A percentile compares a stretch with the other conserved stretches of the same genome.
phyloP scores from a whole-genome alignment of 2,888 invertebrate species.

The Spatulosminthurus flaviceps region DNA sequence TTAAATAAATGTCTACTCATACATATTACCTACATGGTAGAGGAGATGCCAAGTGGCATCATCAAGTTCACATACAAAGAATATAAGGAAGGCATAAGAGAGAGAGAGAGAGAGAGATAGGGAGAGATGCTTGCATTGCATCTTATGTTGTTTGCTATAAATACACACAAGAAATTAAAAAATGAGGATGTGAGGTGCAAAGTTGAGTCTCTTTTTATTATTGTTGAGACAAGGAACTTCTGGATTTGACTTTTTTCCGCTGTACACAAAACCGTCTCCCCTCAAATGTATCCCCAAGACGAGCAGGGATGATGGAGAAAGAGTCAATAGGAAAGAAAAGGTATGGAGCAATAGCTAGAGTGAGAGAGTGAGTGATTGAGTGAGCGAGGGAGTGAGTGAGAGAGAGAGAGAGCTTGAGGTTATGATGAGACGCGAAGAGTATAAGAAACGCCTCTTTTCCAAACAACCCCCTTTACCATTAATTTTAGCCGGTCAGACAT shows the following conservation, averaged over 20 bases:
- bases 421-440: not conserved
- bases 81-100: too few relatives aligned
- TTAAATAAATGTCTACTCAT: too few relatives aligned
- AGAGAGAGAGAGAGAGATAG: too few relatives aligned
- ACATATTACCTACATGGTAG: too few relatives aligned
- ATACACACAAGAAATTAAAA: too few relatives aligned
- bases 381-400: too few relatives aligned
- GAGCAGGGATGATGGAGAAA: not conserved
- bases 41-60: too few relatives aligned
- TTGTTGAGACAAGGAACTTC: not conserved
- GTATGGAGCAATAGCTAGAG: not conserved
- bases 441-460: constrained; percentile 33
- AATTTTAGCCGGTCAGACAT: constrained; percentile 61
- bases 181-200: too few relatives aligned
- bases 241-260: not conserved
- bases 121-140: too few relatives aligned
- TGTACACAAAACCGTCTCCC: not conserved
- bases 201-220: not conserved
- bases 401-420: not conserved
- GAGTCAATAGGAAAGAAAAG: not conserved
- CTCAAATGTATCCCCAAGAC: not conserved
- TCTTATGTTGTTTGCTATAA: too few relatives aligned
- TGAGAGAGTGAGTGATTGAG: too few relatives aligned
- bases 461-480: constrained; percentile 48
- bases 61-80: too few relatives aligned